These are phyloP conservation scores for Drosophila ercepeae DNA, from an alignment of 1,140 invertebrate species.

Conservation along the genomic window DNA sequence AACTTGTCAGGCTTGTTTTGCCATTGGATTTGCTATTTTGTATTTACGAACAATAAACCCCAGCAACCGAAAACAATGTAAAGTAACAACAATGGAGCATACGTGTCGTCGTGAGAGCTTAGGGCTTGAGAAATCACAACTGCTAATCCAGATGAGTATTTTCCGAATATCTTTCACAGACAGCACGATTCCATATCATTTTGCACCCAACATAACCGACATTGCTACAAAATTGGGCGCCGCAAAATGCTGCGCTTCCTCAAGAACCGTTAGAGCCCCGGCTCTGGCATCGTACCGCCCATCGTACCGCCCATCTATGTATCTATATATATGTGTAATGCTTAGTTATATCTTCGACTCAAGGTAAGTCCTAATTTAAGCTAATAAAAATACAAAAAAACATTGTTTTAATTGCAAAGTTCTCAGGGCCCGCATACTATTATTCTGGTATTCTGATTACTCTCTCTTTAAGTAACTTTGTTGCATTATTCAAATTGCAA, in stretches of 20 bases:
- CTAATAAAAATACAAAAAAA: slow-evolving; percentile 1
- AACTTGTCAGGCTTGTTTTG: slow-evolving; percentile 51
- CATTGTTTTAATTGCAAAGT: slow-evolving; percentile 61
- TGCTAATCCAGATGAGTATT: slow-evolving; percentile 44
- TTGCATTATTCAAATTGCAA: slow-evolving; percentile 54
- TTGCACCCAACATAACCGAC: slow-evolving; percentile 43
- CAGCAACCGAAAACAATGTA: slow-evolving; percentile 1
- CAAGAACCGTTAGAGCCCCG: slow-evolving; percentile 65
- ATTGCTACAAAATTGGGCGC: slow-evolving; percentile 34
- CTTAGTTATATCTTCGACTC: slow-evolving; percentile 53
- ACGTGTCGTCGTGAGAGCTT: slow-evolving; percentile 41
- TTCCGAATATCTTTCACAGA: slow-evolving; percentile 57
- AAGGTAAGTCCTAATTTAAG: slow-evolving; percentile 54
- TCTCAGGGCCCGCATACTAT: slow-evolving; percentile 38
- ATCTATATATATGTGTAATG: slow-evolving; percentile 35
- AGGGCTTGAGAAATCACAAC: slow-evolving; percentile 28
- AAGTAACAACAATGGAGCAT: slow-evolving; percentile 61
- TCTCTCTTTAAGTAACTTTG: not conserved
- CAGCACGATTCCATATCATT: slow-evolving; percentile 56
- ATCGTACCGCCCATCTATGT: slow-evolving; percentile 50
- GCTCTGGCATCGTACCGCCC: slow-evolving; percentile 40
- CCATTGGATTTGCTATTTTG: slow-evolving; percentile 30
- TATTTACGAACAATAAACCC: slow-evolving; percentile 29
- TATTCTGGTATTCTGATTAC: slow-evolving; percentile 30
- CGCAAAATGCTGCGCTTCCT: slow-evolving; percentile 73